Conservation (phyloP, 2,888 invertebrate genomes). For the Dioctria linearis region DNA sequence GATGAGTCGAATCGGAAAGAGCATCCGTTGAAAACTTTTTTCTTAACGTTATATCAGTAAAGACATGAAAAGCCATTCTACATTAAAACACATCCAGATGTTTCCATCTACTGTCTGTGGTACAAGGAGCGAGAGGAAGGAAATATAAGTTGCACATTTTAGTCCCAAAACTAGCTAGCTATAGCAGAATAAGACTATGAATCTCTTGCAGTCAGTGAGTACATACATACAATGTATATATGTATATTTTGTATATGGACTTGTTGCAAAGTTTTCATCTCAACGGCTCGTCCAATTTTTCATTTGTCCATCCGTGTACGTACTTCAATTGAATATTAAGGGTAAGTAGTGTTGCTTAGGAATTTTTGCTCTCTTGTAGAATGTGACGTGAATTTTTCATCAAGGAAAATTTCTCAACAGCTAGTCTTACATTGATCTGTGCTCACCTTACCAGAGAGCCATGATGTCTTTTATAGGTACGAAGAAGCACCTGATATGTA, state of each 20-base stretch:
- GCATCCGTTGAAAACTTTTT: conserved; percentile 21
- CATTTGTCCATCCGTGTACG: neutral
- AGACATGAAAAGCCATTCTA: conserved; percentile 1
- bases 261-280: conserved; percentile 17
- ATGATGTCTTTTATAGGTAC: too few relatives aligned
- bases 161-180: too few relatives aligned
- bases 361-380: conserved; percentile 2
- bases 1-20: conserved; percentile 21
- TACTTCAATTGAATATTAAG: conserved; percentile 40
- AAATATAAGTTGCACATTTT: conserved; percentile 7
- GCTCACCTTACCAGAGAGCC: too few relatives aligned
- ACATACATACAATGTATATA: too few relatives aligned
- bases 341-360: conserved; percentile 27
- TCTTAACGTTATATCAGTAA: conserved; percentile 16
- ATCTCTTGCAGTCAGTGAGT: too few relatives aligned
- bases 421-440: neutral
- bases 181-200: too few relatives aligned
- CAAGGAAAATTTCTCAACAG: conserved; percentile 3
- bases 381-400: conserved; percentile 37
- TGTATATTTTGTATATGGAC: neutral
- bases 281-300: too few relatives aligned
- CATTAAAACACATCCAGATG: conserved; percentile 32
- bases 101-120: neutral
- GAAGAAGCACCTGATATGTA: too few relatives aligned
- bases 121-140: too few relatives aligned